These are phyloP conservation scores for Platerodrilus igneus DNA, from an alignment of 2,888 invertebrate species.

Conservation along the genomic window DNA sequence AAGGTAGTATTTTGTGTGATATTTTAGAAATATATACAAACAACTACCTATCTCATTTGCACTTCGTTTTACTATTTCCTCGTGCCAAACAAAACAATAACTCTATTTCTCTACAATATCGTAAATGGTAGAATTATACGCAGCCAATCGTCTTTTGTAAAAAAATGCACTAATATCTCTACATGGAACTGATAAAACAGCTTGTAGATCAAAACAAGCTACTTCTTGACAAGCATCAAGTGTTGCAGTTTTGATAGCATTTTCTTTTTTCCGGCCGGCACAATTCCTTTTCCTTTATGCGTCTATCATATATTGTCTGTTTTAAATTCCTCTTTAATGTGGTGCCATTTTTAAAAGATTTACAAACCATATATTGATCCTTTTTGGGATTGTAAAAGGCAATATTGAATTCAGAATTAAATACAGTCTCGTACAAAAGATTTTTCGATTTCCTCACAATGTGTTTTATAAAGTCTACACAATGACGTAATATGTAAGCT, in stretches of 20 bases:
- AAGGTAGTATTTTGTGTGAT: not conserved
- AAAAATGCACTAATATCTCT: not conserved
- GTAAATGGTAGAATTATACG: constrained; percentile 1
- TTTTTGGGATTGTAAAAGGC: too few species aligned
- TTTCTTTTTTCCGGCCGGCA: not conserved
- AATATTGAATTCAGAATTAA: too few species aligned
- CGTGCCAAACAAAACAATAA: constrained; percentile 2
- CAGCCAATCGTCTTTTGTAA: not conserved
- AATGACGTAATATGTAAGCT: too few species aligned
- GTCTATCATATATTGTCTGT: too few species aligned
- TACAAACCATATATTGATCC: too few species aligned
- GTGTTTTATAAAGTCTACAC: too few species aligned
- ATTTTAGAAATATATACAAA: not conserved
- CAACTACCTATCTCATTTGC: constrained; percentile 3
- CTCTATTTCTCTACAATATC: not conserved
- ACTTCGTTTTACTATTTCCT: not conserved
- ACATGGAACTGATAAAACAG: not conserved
- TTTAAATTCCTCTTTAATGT: too few species aligned
- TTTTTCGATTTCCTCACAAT: too few species aligned
- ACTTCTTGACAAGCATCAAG: too few species aligned
- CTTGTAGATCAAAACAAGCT: constrained; percentile 1
- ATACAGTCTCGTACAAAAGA: too few species aligned
- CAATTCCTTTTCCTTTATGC: not conserved
- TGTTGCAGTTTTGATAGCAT: constrained; percentile 1
- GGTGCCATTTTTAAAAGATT: too few species aligned